Conservation (phyloP, 2,888 invertebrate species). For the Carcina quercana region DNA sequence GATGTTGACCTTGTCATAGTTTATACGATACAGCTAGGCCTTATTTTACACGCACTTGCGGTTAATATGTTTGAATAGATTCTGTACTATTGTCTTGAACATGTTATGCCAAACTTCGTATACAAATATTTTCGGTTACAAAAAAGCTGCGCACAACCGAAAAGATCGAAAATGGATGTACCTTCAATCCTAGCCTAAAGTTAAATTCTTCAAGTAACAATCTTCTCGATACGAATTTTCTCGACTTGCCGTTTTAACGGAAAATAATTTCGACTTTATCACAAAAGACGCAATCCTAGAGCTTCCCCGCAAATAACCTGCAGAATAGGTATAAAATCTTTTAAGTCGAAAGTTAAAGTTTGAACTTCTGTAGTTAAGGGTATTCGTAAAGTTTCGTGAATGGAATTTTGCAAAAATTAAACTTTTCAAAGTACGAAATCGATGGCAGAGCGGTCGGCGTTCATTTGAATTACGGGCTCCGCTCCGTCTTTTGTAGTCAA, state of each 20-base stretch:
- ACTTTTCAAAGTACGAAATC: slow-evolving; percentile 62
- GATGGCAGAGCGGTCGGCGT: slow-evolving; percentile 54
- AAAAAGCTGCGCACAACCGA: not conserved
- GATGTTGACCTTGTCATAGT: slow-evolving; percentile 10
- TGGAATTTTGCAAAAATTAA: slow-evolving; percentile 63
- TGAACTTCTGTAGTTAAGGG: slow-evolving; percentile 39
- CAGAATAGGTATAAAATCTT: slow-evolving; percentile 24
- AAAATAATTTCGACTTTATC: not conserved
- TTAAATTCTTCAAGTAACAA: no score
- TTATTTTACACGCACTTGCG: slow-evolving; percentile 12
- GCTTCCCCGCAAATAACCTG: not conserved
- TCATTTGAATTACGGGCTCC: slow-evolving; percentile 66
- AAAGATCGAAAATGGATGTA: not conserved
- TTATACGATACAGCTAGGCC: no score
- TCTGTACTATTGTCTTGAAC: no score
- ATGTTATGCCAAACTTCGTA: no score
- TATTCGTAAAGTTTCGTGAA: slow-evolving; percentile 51
- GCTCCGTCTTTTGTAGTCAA: slow-evolving; percentile 69
- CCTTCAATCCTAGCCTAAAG: no score
- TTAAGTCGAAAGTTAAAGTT: slow-evolving; percentile 27
- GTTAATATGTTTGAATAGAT: slow-evolving; percentile 18
- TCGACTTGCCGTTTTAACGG: not conserved
- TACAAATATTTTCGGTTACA: not conserved
- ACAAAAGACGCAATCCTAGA: not conserved
- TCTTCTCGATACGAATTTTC: no score